A percentile compares a stretch with the other conserved stretches of the same genome.
Evolutionary conservation across 30 jellyfish, hydroid and myxozoan species (phyloP).

Genomic region (Haliclystus octoradiatus): DNA sequence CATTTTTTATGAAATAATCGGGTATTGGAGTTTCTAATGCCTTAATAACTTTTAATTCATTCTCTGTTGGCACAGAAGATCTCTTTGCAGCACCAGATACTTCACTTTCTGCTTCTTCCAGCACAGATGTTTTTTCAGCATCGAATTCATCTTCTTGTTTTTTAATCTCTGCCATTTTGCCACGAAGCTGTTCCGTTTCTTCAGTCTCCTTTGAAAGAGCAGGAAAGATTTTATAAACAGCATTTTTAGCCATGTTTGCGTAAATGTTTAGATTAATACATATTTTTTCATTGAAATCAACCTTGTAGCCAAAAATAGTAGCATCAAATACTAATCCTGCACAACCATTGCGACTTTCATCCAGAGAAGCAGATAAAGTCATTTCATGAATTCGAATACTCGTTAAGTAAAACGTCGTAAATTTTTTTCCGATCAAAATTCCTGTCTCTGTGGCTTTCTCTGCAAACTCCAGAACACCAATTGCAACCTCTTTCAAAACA

Average conservation of each 20-base stretch:
- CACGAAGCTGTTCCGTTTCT: neutral
- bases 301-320: conserved; percentile 21
- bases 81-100: neutral
- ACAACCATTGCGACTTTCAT: conserved; percentile 27
- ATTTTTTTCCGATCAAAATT: neutral
- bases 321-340: conserved; percentile 33
- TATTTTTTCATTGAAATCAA: conserved; percentile 15
- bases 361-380: neutral
- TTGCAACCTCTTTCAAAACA: neutral
- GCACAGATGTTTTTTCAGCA: neutral
- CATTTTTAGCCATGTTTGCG: conserved; percentile 17
- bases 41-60: neutral
- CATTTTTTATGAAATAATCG: neutral
- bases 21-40: neutral
- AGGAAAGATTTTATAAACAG: conserved; percentile 4
- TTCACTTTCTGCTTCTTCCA: neutral
- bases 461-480: neutral
- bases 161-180: neutral
- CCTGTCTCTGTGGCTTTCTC: neutral
- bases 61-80: neutral
- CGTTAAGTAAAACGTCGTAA: neutral
- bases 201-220: neutral
- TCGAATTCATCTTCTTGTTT: neutral
- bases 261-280: conserved; percentile 44
- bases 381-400: neutral